A percentile compares a stretch with the other conserved stretches of the same genome.
Evolutionary conservation across 2,113 vertebrate genomes (phyloP).

Genomic region (Phalacrocorax pelagicus): DNA sequence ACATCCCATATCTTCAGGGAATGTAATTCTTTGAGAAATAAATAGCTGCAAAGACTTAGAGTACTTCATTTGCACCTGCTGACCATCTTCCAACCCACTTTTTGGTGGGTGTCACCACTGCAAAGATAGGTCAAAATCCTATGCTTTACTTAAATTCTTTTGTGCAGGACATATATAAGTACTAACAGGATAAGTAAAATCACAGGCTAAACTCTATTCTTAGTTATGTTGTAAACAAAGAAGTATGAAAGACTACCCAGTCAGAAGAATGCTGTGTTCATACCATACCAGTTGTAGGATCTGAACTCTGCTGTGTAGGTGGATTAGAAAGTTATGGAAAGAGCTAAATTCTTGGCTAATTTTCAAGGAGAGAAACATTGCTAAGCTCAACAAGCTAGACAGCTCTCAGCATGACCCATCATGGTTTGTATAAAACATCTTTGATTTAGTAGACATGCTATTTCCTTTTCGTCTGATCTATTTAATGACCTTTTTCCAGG

Average conservation of each 20-base stretch:
- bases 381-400: conserved; percentile 40
- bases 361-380: conserved; percentile 30
- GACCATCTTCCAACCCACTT: background rate
- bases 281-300: background rate
- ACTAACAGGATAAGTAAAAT: background rate
- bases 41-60: background rate
- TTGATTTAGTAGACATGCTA: conserved; percentile 31
- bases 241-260: background rate
- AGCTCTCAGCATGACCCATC: conserved; percentile 25
- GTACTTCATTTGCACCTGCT: background rate
- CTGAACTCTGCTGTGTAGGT: conserved; percentile 25
- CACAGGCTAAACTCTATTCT: background rate
- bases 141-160: too few species aligned
- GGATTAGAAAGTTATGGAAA: conserved; percentile 35
- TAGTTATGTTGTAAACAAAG: background rate
- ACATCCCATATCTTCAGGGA: background rate
- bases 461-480: conserved; percentile 23
- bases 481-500: conserved; percentile 26
- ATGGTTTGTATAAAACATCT: conserved; percentile 31
- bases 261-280: background rate
- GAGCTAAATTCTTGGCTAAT: conserved; percentile 38
- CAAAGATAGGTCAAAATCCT: background rate
- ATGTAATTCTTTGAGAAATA: background rate
- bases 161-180: too few species aligned
- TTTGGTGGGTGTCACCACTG: background rate